Evolutionary conservation across 2,888 invertebrate genomes (phyloP).

Genomic region (Catocala fraxini): DNA sequence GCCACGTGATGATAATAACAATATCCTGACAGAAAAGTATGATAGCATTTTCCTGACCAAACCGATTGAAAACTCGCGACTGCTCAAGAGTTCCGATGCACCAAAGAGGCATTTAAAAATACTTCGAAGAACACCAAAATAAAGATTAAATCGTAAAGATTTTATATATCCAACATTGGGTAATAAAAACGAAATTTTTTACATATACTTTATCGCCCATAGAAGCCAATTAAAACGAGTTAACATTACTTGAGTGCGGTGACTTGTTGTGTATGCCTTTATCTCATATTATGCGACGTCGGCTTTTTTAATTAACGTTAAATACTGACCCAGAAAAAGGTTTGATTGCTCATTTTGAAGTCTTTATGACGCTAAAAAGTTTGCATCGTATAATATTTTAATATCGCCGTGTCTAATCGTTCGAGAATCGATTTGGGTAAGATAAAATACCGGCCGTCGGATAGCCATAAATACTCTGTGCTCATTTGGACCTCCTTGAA

Average conservation of each 20-base stretch:
- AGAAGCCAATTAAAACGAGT: constrained; percentile 42
- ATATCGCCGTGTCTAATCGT: constrained; percentile 47
- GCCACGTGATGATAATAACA: too few species aligned
- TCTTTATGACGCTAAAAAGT: constrained; percentile 42
- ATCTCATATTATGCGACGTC: constrained; percentile 29
- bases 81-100: too few species aligned
- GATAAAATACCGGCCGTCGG: constrained; percentile 27
- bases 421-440: constrained; percentile 37
- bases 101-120: too few species aligned
- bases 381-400: constrained; percentile 42
- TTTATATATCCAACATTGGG: constrained; percentile 23
- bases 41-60: too few species aligned
- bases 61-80: too few species aligned
- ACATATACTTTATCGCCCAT: constrained; percentile 36
- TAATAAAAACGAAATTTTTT: constrained; percentile 37
- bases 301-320: constrained; percentile 49
- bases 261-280: constrained; percentile 30
- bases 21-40: too few species aligned
- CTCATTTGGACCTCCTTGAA: constrained; percentile 18
- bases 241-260: constrained; percentile 29
- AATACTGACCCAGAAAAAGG: constrained; percentile 52
- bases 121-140: constrained; percentile 14
- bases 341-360: constrained; percentile 52
- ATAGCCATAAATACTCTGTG: constrained; percentile 16
- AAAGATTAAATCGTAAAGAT: constrained; percentile 35